These are phyloP conservation scores for Fistularia commersonii DNA, from an alignment of 2,797 vertebrate genomes.

Conservation along the genomic window DNA sequence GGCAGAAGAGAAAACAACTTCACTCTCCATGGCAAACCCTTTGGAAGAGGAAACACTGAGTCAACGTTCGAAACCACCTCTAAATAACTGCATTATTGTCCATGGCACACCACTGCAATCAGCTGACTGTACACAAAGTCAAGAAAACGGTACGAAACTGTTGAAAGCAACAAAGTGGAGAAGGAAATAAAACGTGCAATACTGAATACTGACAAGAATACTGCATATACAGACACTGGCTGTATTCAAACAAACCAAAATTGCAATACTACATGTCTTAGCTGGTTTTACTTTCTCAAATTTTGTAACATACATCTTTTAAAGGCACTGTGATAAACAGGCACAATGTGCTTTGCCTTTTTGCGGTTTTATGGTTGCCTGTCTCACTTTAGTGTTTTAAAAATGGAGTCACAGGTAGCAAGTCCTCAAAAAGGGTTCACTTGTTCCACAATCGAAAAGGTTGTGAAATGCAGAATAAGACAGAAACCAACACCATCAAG, in stretches of 20 bases:
- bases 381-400: no score
- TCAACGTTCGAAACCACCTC: constrained; percentile 24
- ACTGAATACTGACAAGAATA: background rate
- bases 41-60: constrained; percentile 43
- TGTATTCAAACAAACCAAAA: background rate
- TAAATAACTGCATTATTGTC: constrained; percentile 33
- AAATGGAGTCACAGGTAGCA: no score
- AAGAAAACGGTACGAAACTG: constrained; percentile 13
- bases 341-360: no score
- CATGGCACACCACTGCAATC: constrained; percentile 31
- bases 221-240: no score
- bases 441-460: no score
- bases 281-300: background rate
- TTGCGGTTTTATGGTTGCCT: no score
- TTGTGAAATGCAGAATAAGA: no score
- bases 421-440: no score
- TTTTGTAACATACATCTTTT: no score
- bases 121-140: constrained; percentile 7
- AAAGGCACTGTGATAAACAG: no score
- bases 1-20: constrained; percentile 61
- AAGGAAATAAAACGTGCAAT: constrained; percentile 4
- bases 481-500: no score
- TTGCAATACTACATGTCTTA: background rate
- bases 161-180: constrained; percentile 5
- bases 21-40: constrained; percentile 53